phyloP scores from a whole-genome alignment of 2,797 vertebrate genomes.

The Vireo griseus region DNA sequence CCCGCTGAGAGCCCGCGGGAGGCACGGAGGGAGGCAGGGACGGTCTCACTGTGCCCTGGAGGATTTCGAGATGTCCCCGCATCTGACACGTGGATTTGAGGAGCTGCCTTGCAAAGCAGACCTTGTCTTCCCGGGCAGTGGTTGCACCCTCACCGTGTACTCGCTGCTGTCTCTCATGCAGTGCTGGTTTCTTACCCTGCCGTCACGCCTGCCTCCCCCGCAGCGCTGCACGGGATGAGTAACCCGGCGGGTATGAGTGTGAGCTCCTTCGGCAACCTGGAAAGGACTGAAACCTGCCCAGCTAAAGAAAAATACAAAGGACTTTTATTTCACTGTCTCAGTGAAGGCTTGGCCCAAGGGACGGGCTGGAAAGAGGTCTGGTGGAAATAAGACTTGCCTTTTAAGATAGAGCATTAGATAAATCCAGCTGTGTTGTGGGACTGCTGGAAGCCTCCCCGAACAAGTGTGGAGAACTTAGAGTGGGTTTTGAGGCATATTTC shows the following conservation, averaged over 20 bases:
- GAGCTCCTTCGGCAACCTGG: neutral
- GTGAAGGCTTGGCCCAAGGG: neutral
- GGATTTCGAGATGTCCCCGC: neutral
- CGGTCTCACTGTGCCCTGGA: fast-evolving
- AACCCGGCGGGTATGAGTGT: fast-evolving
- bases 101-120: neutral
- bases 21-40: too few relatives aligned
- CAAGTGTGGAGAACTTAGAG: neutral
- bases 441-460: neutral
- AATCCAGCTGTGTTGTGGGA: neutral
- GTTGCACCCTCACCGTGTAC: neutral
- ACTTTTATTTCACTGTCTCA: neutral
- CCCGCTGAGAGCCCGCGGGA: neutral
- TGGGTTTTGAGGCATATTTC: neutral
- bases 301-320: neutral
- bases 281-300: neutral
- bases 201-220: neutral
- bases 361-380: neutral
- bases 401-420: neutral
- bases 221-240: neutral
- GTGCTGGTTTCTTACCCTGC: neutral
- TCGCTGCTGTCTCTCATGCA: neutral
- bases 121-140: neutral
- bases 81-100: neutral
- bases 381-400: neutral